phyloP scores from a whole-genome alignment of 2,888 invertebrate genomes.

The Lithodes maja region DNA sequence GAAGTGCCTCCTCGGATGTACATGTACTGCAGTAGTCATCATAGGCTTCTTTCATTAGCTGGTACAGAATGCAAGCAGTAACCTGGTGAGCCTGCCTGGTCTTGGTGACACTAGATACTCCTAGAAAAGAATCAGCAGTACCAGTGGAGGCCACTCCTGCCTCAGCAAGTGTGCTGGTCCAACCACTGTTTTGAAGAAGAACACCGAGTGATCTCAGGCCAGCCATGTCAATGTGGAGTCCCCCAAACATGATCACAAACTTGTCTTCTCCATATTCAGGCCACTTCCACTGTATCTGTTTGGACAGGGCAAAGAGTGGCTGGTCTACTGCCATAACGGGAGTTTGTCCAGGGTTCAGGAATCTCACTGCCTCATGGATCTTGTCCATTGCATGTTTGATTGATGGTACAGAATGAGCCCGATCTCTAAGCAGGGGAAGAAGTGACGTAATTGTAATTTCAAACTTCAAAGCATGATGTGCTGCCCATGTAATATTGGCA shows the following conservation, averaged over 20 bases:
- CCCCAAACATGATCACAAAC: conserved; percentile 43
- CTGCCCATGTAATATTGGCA: conserved; percentile 29
- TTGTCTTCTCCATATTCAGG: conserved; percentile 49
- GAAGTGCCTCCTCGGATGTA: not conserved
- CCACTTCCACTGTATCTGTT: conserved; percentile 38
- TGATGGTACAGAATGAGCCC: conserved; percentile 39
- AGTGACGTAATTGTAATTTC: conserved; percentile 27
- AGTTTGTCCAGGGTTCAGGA: conserved; percentile 33
- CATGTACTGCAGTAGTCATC: conserved; percentile 25
- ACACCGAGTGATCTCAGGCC: conserved; percentile 19
- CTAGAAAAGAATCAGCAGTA: conserved; percentile 31
- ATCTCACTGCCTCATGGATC: conserved; percentile 26
- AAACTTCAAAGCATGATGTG: conserved; percentile 39
- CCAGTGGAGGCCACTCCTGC: conserved; percentile 34
- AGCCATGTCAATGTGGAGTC: conserved; percentile 38
- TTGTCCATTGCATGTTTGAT: conserved; percentile 37
- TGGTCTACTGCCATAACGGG: conserved; percentile 39
- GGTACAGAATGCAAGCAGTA: conserved; percentile 41
- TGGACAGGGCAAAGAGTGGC: conserved; percentile 32
- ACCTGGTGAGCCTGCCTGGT: conserved; percentile 34
- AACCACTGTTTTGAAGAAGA: conserved; percentile 33
- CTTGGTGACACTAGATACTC: conserved; percentile 21
- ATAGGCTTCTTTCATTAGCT: conserved; percentile 35
- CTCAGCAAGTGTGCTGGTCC: conserved; percentile 29
- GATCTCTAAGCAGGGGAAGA: conserved; percentile 25